A percentile compares a stretch with the other conserved stretches of the same genome.
Conservation (phyloP, 2,113 vertebrate genomes). For the Calidris pygmaea region DNA sequence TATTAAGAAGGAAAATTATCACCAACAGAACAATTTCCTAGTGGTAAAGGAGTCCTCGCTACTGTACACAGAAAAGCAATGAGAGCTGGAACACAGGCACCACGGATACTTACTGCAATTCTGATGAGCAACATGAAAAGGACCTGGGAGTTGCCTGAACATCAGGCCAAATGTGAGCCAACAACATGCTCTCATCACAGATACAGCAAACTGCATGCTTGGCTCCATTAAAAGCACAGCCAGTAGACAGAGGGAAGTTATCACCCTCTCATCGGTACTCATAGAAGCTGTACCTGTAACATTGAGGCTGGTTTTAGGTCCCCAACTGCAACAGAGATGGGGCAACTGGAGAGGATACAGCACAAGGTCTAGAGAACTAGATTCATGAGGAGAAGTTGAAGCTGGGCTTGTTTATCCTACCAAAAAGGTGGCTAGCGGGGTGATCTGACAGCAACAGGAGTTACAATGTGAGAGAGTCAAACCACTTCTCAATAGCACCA, state of each 20-base stretch:
- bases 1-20: conserved; percentile 9
- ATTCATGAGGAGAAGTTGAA: background rate
- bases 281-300: background rate
- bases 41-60: background rate
- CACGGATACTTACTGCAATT: background rate
- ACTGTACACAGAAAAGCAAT: background rate
- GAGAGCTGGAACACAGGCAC: background rate
- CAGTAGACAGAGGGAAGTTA: background rate
- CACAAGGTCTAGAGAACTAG: background rate
- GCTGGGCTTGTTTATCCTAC: background rate
- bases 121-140: background rate
- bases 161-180: background rate
- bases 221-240: background rate
- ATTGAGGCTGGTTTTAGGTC: background rate
- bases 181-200: background rate
- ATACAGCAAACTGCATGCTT: background rate
- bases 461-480: background rate
- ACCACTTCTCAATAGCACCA: background rate
- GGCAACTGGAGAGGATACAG: background rate
- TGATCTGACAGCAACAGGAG: background rate
- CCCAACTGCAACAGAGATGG: background rate
- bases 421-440: background rate
- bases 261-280: background rate
- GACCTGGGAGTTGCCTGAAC: background rate
- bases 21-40: background rate